A percentile compares a stretch with the other conserved stretches of the same genome.
phyloP scores from a whole-genome alignment of 2,888 invertebrate genomes.

The Tipula helvola region DNA sequence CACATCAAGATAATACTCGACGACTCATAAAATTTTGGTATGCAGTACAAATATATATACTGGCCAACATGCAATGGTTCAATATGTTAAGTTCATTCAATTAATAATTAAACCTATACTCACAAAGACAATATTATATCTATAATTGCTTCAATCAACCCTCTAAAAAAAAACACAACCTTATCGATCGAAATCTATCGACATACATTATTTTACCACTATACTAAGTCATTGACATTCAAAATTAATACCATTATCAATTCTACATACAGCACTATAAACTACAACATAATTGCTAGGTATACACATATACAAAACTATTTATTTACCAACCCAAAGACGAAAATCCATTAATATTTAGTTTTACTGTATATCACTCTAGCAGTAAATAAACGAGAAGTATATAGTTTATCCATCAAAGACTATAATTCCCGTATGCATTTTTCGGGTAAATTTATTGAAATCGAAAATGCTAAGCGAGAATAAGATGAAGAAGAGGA shows the following conservation, averaged over 20 bases:
- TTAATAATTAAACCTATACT: not conserved
- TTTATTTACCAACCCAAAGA: not conserved
- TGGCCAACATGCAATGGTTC: not conserved
- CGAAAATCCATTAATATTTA: not conserved
- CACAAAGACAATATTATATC: not conserved
- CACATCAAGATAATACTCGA: too few species aligned
- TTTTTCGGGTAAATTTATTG: slow-evolving; percentile 4
- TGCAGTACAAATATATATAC: too few species aligned
- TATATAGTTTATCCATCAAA: not conserved
- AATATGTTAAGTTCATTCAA: not conserved
- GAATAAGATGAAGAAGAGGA: not conserved
- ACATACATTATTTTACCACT: not conserved
- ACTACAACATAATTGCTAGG: not conserved
- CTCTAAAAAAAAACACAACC: not conserved
- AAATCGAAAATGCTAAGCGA: not conserved
- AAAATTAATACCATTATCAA: not conserved
- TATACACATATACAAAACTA: not conserved
- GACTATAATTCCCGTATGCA: not conserved
- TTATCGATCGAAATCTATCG: not conserved
- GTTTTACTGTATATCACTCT: not conserved
- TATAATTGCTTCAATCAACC: not conserved
- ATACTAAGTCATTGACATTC: not conserved
- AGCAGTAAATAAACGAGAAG: not conserved
- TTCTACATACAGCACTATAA: not conserved
- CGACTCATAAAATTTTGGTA: too few species aligned